phyloP scores from a whole-genome alignment of 2,797 vertebrate genomes.

The Gobio occitaniae region DNA sequence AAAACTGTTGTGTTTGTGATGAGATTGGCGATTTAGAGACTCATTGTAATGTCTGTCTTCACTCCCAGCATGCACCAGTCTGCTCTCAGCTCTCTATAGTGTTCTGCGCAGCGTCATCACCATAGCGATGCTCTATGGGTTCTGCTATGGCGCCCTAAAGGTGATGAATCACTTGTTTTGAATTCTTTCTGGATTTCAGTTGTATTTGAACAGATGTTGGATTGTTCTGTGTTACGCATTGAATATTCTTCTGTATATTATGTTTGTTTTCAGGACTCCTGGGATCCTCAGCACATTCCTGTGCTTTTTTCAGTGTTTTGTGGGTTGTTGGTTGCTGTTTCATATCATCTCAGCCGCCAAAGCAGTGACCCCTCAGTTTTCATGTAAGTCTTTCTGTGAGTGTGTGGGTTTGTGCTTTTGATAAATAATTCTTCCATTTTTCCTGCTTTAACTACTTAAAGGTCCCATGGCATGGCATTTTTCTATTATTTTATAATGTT shows the following conservation, averaged over 20 bases:
- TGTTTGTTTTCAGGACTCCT: conserved; percentile 84
- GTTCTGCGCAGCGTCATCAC: conserved; percentile 92
- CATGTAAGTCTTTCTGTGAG: conserved; percentile 82
- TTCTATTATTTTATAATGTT: too few relatives aligned
- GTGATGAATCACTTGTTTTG: conserved; percentile 73
- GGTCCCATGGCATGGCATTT: too few relatives aligned
- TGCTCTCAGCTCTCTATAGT: conserved; percentile 95
- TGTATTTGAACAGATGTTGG: not conserved
- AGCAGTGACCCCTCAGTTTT: conserved; percentile 96
- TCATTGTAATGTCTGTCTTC: conserved; percentile 30
- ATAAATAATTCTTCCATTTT: conserved; percentile 5
- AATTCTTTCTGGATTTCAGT: not conserved
- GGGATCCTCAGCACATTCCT: conserved; percentile 98
- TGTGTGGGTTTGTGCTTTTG: conserved; percentile 14
- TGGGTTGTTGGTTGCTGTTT: conserved; percentile 94
- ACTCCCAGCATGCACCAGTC: conserved; percentile 90
- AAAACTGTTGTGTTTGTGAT: not conserved
- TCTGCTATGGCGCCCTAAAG: conserved; percentile 97
- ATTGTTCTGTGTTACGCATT: not conserved
- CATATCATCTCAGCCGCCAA: conserved; percentile 97
- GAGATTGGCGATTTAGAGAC: not conserved
- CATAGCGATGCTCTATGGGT: conserved; percentile 94
- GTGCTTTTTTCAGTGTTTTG: conserved; percentile 97
- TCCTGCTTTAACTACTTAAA: not conserved
- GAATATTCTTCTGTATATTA: not conserved